Base-by-base conservation (phyloP, 2,888 invertebrate species). In the Callyntrura sp. region DNA sequence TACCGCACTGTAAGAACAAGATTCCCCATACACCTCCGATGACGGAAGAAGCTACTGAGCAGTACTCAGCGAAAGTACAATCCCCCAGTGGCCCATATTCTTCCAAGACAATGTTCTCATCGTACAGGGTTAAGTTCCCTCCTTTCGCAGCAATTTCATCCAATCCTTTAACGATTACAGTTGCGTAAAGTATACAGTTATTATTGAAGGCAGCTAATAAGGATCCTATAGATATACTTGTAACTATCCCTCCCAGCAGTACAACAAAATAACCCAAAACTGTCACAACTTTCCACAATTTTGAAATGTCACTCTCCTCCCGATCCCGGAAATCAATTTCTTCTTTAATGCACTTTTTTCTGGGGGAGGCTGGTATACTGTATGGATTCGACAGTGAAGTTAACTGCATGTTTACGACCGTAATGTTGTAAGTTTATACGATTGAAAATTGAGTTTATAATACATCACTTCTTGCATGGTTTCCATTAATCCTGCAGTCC, bases 1-100 rank as follows among this genome's bases (percentile, higher is more conserved):
- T 83, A 11, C 90, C 90, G 70, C 90, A 87, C 28, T 90, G 87
- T 6, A 90, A 17, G 25, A 90, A 87, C 68, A 90, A 8, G n/a
- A 68, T 68, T 23, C 87, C 87, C 76, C 60, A 84, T 1, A 84
- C 25, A 11, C 68, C 87, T 0, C 73, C 87, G 88, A 90, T 84
- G 25, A 90, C 35, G 11, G 73, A 60, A 0, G 90, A 90, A 1
- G 83, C 84, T 9, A 14, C 78, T 1, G 87, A 83, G n/a, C 76
- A 87, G 17, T 84, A 90, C 55, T 90, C 78, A 11, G 68, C 55
- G 57, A 83, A 88, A 1, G 62, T 57, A 55, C 90, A 90, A 43
- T 90, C 90, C 0, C 57, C 4, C 4, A 79, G 25, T 12, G 57
- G n/a, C 3, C 84, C 87, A 78, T 87, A 90, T 12, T 81, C 12